Evolutionary conservation across 2,797 vertebrate genomes (phyloP).

Genomic region (Glyptemys insculpta): DNA sequence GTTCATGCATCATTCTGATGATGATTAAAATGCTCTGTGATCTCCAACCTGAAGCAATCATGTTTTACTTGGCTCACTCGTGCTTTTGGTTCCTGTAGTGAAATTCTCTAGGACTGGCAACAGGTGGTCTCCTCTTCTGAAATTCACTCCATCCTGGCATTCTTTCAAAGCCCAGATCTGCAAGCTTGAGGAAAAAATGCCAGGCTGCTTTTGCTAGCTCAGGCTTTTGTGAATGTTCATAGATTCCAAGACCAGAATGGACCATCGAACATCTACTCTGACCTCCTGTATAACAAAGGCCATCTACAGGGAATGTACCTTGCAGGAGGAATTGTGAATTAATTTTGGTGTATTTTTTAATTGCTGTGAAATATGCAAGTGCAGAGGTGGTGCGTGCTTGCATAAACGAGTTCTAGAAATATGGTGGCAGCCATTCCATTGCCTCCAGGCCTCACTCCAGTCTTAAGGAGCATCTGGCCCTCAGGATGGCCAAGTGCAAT

Average conservation of each 20-base stretch:
- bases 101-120: not conserved
- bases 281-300: not conserved
- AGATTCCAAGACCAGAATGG: not conserved
- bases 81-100: not conserved
- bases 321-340: not conserved
- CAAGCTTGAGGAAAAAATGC: not conserved
- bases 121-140: not conserved
- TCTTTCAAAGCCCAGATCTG: not conserved
- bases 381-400: not conserved
- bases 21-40: not conserved
- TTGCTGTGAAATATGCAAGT: not conserved
- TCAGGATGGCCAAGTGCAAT: not conserved
- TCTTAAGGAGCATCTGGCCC: conserved; percentile 2
- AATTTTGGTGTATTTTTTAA: not conserved
- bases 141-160: not conserved
- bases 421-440: not conserved
- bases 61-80: not conserved
- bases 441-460: not conserved
- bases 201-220: conserved; percentile 32
- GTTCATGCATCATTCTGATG: not conserved
- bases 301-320: not conserved
- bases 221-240: conserved; percentile 13
- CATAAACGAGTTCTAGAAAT: not conserved
- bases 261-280: not conserved
- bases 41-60: accelerated